Evolutionary conservation across 2,888 invertebrate species (phyloP).

Genomic region (Aleiodes alternator): DNA sequence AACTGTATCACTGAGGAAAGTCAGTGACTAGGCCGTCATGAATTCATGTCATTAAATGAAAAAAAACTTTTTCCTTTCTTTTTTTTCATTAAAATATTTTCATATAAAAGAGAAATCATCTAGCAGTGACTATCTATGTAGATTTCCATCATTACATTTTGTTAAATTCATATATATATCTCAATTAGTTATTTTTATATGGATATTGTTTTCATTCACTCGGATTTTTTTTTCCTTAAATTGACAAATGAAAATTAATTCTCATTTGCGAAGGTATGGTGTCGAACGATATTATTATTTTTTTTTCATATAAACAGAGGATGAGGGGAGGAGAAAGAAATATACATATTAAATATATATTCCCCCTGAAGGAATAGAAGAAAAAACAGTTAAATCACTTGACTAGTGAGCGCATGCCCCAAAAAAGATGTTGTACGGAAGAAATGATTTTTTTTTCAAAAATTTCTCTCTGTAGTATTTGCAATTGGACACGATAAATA

Average conservation of each 20-base stretch:
- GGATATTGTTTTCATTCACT: no score
- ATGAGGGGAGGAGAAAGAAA: conserved; percentile 45
- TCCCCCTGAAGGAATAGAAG: no score
- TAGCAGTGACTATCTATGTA: conserved; percentile 51
- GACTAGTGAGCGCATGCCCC: conserved; percentile 74
- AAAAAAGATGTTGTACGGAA: conserved; percentile 63
- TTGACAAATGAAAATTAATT: conserved; percentile 55
- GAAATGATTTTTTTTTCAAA: conserved; percentile 44
- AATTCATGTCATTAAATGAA: background rate
- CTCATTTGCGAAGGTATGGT: conserved; percentile 34
- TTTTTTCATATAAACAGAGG: conserved; percentile 39
- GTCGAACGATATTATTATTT: conserved; percentile 36
- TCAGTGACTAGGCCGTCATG: conserved; percentile 50
- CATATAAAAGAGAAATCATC: conserved; percentile 36
- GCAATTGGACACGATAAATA: no score
- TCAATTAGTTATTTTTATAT: background rate
- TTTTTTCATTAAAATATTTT: conserved; percentile 6
- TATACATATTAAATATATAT: no score
- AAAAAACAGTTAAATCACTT: conserved; percentile 72
- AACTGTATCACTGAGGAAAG: conserved; percentile 39
- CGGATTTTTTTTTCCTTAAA: conserved; percentile 37
- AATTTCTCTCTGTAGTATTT: conserved; percentile 13
- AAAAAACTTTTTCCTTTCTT: background rate
- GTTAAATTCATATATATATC: conserved; percentile 56
- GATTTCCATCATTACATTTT: conserved; percentile 64